Conservation (phyloP, 2,888 invertebrate species). For the Eueremaeus valkanovi region DNA sequence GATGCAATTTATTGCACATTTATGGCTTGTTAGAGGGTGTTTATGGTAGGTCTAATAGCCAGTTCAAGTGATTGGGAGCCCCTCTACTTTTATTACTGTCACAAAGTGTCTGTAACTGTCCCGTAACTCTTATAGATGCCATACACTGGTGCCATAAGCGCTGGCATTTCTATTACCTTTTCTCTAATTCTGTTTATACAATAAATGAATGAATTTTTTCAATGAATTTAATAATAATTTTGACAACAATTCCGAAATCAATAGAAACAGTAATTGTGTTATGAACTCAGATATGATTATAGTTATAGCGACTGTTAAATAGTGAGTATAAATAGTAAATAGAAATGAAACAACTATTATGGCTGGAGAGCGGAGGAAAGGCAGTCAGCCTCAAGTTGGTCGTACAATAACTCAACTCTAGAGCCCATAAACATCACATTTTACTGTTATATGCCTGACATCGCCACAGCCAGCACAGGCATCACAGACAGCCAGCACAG, state of each 20-base stretch:
- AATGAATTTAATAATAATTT: background rate
- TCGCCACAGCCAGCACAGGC: constrained; percentile 6
- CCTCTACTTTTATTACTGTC: constrained; percentile 33
- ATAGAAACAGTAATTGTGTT: background rate
- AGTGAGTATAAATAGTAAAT: constrained; percentile 5
- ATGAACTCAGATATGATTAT: background rate
- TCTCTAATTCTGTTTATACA: too few species aligned
- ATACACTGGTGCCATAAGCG: background rate
- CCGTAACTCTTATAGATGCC: constrained; percentile 22
- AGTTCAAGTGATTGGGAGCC: constrained; percentile 34
- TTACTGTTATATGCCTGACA: constrained; percentile 36
- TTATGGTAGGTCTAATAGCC: constrained; percentile 37
- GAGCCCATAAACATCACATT: constrained; percentile 34
- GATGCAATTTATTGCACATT: constrained; percentile 42
- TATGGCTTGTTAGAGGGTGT: constrained; percentile 37
- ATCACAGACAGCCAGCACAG: too few species aligned
- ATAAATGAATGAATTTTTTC: constrained; percentile 1
- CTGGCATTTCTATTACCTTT: constrained; percentile 7
- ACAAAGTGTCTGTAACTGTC: constrained; percentile 34
- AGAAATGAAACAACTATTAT: constrained; percentile 1
- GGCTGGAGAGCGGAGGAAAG: background rate
- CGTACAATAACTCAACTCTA: constrained; percentile 34
- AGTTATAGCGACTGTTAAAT: background rate
- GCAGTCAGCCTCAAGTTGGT: constrained; percentile 22
- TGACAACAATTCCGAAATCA: constrained; percentile 13